Conservation (phyloP, 1,140 invertebrate genomes). For the Hycleus cichorii region DNA sequence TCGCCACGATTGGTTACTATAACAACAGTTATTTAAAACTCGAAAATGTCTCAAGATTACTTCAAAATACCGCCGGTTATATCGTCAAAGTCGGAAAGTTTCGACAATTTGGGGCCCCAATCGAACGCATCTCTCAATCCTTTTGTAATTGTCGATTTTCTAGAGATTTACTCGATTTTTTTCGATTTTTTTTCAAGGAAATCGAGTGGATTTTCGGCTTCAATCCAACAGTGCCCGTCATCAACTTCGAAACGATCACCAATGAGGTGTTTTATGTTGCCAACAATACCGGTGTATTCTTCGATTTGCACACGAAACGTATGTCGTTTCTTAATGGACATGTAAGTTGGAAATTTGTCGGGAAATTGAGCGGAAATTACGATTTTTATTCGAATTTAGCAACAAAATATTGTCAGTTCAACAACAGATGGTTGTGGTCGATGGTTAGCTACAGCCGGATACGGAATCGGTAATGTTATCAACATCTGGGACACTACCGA, state of each 20-base stretch:
- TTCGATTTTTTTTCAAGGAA: background rate
- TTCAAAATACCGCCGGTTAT: too few relatives aligned
- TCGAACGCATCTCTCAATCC: background rate
- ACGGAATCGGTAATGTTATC: slow-evolving; percentile 45
- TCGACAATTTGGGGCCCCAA: too few relatives aligned
- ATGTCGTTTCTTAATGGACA: slow-evolving; percentile 52
- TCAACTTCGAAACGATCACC: slow-evolving; percentile 43
- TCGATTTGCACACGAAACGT: slow-evolving; percentile 45
- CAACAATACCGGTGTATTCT: slow-evolving; percentile 46
- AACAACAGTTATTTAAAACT: too few relatives aligned
- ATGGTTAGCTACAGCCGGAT: slow-evolving; percentile 50
- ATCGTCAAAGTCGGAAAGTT: too few relatives aligned
- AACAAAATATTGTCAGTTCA: slow-evolving; percentile 36
- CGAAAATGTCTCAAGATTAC: too few relatives aligned
- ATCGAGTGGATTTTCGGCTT: slow-evolving; percentile 8
- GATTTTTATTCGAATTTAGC: background rate
- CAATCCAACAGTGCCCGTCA: slow-evolving; percentile 25
- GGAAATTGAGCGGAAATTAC: too few relatives aligned
- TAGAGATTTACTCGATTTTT: background rate
- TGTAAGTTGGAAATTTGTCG: slow-evolving; percentile 35
- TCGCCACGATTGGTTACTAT: too few relatives aligned
- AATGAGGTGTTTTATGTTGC: slow-evolving; percentile 46
- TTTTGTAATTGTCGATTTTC: background rate
- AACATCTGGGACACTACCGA: slow-evolving; percentile 50
- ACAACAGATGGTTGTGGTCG: slow-evolving; percentile 42